Conservation (phyloP, 2,888 invertebrate species). For the Diarsia dahlii region DNA sequence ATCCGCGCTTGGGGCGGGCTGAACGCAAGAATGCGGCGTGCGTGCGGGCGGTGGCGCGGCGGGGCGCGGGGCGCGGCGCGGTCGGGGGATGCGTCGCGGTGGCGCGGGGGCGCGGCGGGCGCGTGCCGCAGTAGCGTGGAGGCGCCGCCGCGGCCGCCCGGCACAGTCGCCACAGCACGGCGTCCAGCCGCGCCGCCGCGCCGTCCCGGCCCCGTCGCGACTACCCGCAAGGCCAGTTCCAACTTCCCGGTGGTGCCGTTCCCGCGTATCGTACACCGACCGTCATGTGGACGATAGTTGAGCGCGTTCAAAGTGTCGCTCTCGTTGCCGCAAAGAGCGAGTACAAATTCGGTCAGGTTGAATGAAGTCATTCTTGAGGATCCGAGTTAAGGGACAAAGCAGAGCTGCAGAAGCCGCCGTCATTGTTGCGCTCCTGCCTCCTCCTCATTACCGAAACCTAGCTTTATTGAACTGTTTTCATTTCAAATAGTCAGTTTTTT, state of each 20-base stretch:
- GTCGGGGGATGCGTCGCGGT: conserved; percentile 81
- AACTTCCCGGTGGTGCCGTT: conserved; percentile 75
- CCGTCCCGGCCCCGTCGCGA: conserved; percentile 74
- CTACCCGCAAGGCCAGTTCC: conserved; percentile 65
- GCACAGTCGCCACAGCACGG: conserved; percentile 76
- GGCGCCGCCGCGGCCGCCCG: conserved; percentile 88
- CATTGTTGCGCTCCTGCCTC: conserved; percentile 61
- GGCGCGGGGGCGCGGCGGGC: conserved; percentile 78
- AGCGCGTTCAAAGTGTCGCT: conserved; percentile 65
- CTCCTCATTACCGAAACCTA: conserved; percentile 66
- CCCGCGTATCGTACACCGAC: conserved; percentile 77
- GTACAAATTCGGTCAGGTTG: conserved; percentile 67
- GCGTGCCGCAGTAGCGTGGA: conserved; percentile 90
- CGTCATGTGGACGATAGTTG: conserved; percentile 69
- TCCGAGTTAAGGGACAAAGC: conserved; percentile 63
- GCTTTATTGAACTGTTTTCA: conserved; percentile 70
- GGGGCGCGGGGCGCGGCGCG: conserved; percentile 74
- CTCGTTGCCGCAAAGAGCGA: conserved; percentile 66
- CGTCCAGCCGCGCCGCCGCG: conserved; percentile 76
- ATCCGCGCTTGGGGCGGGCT: conserved; percentile 75
- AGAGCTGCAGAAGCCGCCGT: conserved; percentile 51
- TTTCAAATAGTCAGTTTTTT: conserved; percentile 50
- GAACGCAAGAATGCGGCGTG: conserved; percentile 89
- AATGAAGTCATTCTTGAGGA: conserved; percentile 68
- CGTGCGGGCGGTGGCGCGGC: conserved; percentile 83